Percentiles rank a stretch among this genome's conserved stretches.
These are phyloP conservation scores for Cenopis cana DNA, from an alignment of 2,888 invertebrate species.

Conservation along the genomic window DNA sequence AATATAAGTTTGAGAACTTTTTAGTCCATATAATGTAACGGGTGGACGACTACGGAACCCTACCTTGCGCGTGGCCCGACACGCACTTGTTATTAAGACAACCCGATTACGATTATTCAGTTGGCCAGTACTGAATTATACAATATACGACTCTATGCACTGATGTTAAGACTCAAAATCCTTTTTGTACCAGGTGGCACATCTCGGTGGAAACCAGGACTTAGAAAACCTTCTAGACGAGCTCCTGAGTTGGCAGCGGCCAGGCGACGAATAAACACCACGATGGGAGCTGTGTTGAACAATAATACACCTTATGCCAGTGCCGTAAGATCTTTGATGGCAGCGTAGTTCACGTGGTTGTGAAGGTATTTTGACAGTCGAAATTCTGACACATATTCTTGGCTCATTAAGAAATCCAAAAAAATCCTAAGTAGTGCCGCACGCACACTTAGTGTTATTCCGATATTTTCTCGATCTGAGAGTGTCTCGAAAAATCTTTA, in stretches of 20 bases:
- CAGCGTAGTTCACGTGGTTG: constrained; percentile 13
- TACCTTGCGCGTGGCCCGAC: too few species aligned
- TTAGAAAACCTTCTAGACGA: constrained; percentile 91
- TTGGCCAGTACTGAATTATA: too few species aligned
- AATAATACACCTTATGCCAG: constrained; percentile 8
- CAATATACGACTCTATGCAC: background rate
- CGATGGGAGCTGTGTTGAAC: background rate
- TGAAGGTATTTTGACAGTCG: constrained; percentile 19
- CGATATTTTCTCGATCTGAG: too few species aligned
- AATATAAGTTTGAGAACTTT: too few species aligned
- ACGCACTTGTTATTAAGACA: too few species aligned
- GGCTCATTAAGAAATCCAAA: too few species aligned
- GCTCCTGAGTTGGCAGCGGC: constrained; percentile 86
- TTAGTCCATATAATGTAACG: too few species aligned
- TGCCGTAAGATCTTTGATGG: constrained; percentile 12
- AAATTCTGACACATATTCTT: background rate
- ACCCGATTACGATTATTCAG: too few species aligned
- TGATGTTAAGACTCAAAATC: background rate
- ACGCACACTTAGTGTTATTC: too few species aligned
- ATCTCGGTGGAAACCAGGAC: constrained; percentile 92
- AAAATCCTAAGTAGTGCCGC: too few species aligned
- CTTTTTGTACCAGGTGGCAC: constrained; percentile 74
- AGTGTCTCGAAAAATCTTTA: too few species aligned
- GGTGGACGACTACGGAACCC: too few species aligned
- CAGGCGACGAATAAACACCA: constrained; percentile 48